Base-by-base conservation (phyloP, 2,113 vertebrate species). In the Caranx melampygus region DNA sequence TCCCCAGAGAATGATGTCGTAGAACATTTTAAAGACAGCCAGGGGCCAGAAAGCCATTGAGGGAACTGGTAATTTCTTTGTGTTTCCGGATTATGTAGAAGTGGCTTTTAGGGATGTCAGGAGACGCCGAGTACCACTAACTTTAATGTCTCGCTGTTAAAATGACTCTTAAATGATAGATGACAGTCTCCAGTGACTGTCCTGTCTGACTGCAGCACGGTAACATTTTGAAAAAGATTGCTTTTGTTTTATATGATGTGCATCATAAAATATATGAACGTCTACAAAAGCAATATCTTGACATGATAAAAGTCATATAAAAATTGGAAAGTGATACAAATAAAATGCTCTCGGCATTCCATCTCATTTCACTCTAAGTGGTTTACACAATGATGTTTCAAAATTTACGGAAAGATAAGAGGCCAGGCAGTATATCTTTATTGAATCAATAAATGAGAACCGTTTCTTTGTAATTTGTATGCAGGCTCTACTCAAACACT, bases 101-200 rank as follows among this genome's bases (percentile, higher is more conserved):
- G 72, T 81, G 52, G 80, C 81, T 92, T 81, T 92, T 78, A 84
- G 71, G 79, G 86, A 86, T 70, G 80, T 82, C 79, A 78, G 72
- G 77, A 80, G 79, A 89, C 47, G 68, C 78, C 47, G 66, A 63
- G 40, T 75, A 79, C 51, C 63, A 67, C 52, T 45, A 69, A 83
- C 60, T 83, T 75, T 81, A 85, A 87, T 59, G 77, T 79, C 72
- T 67, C 34, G 63, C 70, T 76, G 47, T 72, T 77, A 82, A 87
- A 85, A 84, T 82, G 72, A 72, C 66, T 91, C 60, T 68, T 86
- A 64, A 88, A 86, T 85, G 79, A 89, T 76, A 64, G 77, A 81
- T 87, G 57, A 73, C 42, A 0, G 12, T 70, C 80, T 84, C 54
- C 42, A 14, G 33, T 18, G 18, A 59, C n/a, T 34, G 65, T 63